Evolutionary conservation across 1,140 invertebrate genomes (phyloP).

Genomic region (Drosophila malerkotliana): DNA sequence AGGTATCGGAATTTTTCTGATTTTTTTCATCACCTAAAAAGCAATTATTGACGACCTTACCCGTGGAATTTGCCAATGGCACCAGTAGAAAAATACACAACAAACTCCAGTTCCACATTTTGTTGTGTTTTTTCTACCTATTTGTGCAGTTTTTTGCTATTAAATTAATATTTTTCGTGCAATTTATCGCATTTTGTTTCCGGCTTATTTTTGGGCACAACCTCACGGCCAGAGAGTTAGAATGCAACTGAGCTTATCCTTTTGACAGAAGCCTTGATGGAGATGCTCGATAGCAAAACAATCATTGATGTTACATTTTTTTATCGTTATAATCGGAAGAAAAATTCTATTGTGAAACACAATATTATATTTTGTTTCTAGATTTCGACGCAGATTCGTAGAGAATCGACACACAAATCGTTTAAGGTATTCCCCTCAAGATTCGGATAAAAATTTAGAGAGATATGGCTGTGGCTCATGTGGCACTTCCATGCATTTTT

Average conservation of each 20-base stretch:
- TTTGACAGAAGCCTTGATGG: constrained; percentile 8
- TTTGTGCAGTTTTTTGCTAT: constrained; percentile 4
- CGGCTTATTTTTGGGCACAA: constrained; percentile 12
- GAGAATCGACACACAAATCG: no score
- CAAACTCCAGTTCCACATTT: constrained; percentile 61
- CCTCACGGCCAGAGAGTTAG: constrained; percentile 36
- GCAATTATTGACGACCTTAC: constrained; percentile 51
- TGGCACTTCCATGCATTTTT: no score
- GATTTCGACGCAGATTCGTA: no score
- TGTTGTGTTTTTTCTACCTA: constrained; percentile 21
- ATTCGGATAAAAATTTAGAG: no score
- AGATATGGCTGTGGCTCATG: no score
- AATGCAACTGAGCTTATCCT: constrained; percentile 43
- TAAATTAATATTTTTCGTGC: neutral
- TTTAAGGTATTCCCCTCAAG: no score
- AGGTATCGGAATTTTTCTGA: constrained; percentile 66
- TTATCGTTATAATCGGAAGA: neutral
- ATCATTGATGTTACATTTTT: neutral
- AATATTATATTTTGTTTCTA: no score
- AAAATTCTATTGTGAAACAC: no score
- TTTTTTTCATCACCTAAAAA: constrained; percentile 9
- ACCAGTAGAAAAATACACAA: constrained; percentile 59
- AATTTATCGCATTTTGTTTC: constrained; percentile 38
- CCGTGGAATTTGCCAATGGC: constrained; percentile 66
- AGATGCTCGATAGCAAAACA: constrained; percentile 9